Percentiles rank a stretch among this genome's conserved stretches.
Conservation (phyloP, 1,140 invertebrate species). For the Aphelinus atriplicis region DNA sequence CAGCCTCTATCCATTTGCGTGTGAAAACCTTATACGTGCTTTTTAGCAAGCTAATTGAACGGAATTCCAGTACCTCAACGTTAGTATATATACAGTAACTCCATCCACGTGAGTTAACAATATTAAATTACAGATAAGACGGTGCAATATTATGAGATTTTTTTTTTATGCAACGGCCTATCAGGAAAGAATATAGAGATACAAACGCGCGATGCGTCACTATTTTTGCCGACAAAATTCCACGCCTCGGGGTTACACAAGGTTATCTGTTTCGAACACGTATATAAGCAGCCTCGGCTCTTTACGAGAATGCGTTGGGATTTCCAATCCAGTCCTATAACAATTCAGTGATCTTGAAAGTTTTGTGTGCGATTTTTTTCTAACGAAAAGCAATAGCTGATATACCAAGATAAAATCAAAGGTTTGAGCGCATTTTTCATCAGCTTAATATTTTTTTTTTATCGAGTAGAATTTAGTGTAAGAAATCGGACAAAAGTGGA, state of each 20-base stretch:
- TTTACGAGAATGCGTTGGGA: background rate
- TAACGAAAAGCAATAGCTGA: too few species aligned
- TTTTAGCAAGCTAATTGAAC: too few species aligned
- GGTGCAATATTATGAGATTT: background rate
- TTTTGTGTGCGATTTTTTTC: background rate
- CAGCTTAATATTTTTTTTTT: too few species aligned
- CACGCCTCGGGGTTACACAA: conserved; percentile 1
- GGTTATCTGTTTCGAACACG: conserved; percentile 1
- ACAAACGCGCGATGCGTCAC: background rate
- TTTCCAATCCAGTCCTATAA: background rate
- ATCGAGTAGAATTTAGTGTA: too few species aligned
- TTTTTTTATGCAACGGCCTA: background rate
- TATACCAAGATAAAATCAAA: too few species aligned
- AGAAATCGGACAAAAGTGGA: too few species aligned
- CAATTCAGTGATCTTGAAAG: background rate
- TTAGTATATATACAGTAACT: background rate
- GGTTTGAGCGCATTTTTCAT: too few species aligned
- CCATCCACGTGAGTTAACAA: background rate
- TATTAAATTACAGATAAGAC: background rate
- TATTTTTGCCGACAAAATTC: conserved; percentile 10
- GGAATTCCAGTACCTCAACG: too few species aligned
- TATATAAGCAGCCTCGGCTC: conserved; percentile 3
- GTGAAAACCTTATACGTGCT: too few species aligned
- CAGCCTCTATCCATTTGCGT: too few species aligned
- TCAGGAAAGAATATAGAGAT: background rate